A percentile compares a stretch with the other conserved stretches of the same genome.
Conservation (phyloP, 2,113 vertebrate species). For the Pseudois nayaur region DNA sequence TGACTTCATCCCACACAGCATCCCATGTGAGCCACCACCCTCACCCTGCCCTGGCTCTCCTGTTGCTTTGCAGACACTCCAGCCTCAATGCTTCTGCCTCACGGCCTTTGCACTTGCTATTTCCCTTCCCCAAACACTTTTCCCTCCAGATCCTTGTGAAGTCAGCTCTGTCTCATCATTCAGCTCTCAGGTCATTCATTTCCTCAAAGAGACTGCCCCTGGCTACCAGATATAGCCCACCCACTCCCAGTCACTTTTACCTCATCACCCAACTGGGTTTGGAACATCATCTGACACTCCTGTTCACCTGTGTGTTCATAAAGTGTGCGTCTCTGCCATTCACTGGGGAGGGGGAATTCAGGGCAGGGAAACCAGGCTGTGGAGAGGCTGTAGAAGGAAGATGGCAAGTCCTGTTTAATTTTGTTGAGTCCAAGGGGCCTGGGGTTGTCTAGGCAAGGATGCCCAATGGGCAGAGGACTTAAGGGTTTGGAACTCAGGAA, state of each 20-base stretch:
- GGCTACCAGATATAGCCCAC: not conserved
- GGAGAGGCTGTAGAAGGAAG: not conserved
- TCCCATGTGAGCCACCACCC: no score
- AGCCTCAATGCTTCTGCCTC: not conserved
- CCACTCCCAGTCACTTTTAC: no score
- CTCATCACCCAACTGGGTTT: not conserved
- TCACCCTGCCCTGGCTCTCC: not conserved
- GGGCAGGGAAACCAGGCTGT: not conserved
- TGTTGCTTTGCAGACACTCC: not conserved
- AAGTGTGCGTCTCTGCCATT: not conserved
- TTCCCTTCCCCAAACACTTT: not conserved
- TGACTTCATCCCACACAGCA: no score
- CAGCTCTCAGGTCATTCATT: not conserved
- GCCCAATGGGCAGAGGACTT: not conserved
- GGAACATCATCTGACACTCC: accelerated
- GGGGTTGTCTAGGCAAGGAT: not conserved
- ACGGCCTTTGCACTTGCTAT: not conserved
- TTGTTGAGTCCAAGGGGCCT: not conserved
- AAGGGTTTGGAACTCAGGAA: not conserved
- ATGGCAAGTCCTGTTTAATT: not conserved
- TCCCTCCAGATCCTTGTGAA: not conserved
- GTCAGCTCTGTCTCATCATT: not conserved
- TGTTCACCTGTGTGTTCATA: accelerated
- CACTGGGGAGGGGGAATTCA: not conserved
- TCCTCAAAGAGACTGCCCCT: not conserved